These are phyloP conservation scores for Choloepus hoffmanni DNA, from an alignment of 2,113 vertebrate genomes.

Conservation along the genomic window DNA sequence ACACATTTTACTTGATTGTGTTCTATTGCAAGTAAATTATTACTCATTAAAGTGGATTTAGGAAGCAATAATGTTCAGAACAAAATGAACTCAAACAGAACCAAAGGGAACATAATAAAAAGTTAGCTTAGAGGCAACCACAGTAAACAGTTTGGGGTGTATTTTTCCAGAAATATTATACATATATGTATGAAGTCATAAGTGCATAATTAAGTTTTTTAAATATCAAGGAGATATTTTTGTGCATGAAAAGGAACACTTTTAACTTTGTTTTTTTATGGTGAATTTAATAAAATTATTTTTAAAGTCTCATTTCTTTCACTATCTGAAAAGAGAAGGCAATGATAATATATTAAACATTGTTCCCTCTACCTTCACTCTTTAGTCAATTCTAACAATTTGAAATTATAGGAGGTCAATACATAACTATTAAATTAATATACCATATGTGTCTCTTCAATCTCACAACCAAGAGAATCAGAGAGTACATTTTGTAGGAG, in stretches of 20 bases:
- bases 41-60: neutral
- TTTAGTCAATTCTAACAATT: neutral
- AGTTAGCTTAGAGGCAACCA: neutral
- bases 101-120: neutral
- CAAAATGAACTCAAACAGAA: neutral
- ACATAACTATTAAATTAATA: neutral
- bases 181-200: neutral
- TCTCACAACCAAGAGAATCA: neutral
- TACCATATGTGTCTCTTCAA: neutral
- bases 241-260: neutral
- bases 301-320: neutral
- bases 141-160: neutral
- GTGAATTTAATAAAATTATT: neutral
- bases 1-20: neutral
- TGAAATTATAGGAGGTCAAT: neutral
- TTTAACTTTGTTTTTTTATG: neutral
- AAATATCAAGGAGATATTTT: neutral
- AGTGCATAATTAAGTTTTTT: neutral
- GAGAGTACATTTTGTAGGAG: neutral
- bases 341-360: neutral
- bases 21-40: slow-evolving; percentile 8
- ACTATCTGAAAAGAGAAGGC: neutral
- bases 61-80: neutral
- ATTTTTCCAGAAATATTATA: neutral
- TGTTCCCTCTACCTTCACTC: neutral